phyloP scores from a whole-genome alignment of 2,797 vertebrate species.

The Diceros bicornis region DNA sequence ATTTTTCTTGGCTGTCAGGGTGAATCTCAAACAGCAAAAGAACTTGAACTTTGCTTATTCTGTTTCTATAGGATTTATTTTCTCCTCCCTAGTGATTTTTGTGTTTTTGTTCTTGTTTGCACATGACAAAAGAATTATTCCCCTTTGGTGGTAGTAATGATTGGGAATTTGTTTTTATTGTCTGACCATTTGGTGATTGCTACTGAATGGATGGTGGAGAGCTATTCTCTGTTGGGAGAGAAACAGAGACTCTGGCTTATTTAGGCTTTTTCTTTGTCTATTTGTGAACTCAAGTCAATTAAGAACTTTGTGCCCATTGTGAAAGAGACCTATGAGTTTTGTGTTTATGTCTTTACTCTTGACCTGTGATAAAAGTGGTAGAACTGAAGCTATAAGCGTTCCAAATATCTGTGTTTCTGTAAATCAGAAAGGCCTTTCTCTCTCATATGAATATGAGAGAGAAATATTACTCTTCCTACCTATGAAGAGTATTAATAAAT shows the following conservation, averaged over 20 bases:
- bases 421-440: neutral
- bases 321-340: neutral
- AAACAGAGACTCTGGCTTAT: constrained; percentile 2
- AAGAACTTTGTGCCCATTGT: neutral
- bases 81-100: neutral
- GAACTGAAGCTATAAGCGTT: neutral
- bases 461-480: neutral
- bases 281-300: constrained; percentile 39
- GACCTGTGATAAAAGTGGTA: neutral
- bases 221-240: neutral
- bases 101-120: neutral
- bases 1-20: neutral
- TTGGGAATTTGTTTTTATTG: neutral
- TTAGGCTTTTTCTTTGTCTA: neutral
- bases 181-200: neutral
- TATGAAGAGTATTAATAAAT: neutral
- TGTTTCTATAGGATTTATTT: constrained; percentile 40
- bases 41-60: constrained; percentile 39
- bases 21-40: neutral
- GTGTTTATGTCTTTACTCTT: constrained; percentile 10
- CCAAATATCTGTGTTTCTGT: neutral
- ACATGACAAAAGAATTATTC: neutral
- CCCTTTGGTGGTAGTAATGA: neutral
- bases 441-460: constrained; percentile 10
- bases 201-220: neutral